These are phyloP conservation scores for Drosophila testacea DNA, from an alignment of 2,888 invertebrate genomes.

Conservation along the genomic window DNA sequence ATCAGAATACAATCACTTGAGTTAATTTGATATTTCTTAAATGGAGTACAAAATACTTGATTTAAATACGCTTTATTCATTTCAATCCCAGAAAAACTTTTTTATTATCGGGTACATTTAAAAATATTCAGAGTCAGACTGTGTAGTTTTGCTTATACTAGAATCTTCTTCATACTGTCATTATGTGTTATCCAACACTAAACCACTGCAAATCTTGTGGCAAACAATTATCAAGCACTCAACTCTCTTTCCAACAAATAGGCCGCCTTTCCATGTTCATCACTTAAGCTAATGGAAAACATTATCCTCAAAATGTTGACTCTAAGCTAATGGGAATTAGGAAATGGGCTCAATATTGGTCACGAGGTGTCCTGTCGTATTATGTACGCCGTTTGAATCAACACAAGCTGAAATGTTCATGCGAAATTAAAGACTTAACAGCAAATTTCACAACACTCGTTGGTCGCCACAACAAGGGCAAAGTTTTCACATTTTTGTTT, in stretches of 20 bases:
- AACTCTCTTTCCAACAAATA: constrained; percentile 14
- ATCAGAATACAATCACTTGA: too few species aligned
- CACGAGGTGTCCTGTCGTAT: constrained; percentile 35
- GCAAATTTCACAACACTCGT: constrained; percentile 12
- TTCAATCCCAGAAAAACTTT: too few species aligned
- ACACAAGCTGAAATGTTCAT: constrained; percentile 37
- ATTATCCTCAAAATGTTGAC: constrained; percentile 45
- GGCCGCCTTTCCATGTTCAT: constrained; percentile 23
- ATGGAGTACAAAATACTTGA: too few species aligned
- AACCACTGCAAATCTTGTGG: constrained; percentile 20
- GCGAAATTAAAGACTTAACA: constrained; percentile 58
- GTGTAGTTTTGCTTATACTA: not conserved
- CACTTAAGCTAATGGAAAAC: constrained; percentile 45
- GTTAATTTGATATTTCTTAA: too few species aligned
- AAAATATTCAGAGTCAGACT: not conserved
- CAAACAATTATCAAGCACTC: constrained; percentile 35
- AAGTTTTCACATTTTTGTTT: constrained; percentile 77
- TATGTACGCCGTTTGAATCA: constrained; percentile 58
- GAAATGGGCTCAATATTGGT: constrained; percentile 17
- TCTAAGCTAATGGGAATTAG: constrained; percentile 43
- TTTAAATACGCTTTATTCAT: too few species aligned
- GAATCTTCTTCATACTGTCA: not conserved
- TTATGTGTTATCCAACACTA: constrained; percentile 7
- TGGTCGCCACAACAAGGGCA: constrained; percentile 59
- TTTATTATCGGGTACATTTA: too few species aligned